Evolutionary conservation across 1,140 invertebrate species (phyloP), one percentile per base, ranked within the genome.

Genomic region (Rhagoletis zephyria): DNA sequence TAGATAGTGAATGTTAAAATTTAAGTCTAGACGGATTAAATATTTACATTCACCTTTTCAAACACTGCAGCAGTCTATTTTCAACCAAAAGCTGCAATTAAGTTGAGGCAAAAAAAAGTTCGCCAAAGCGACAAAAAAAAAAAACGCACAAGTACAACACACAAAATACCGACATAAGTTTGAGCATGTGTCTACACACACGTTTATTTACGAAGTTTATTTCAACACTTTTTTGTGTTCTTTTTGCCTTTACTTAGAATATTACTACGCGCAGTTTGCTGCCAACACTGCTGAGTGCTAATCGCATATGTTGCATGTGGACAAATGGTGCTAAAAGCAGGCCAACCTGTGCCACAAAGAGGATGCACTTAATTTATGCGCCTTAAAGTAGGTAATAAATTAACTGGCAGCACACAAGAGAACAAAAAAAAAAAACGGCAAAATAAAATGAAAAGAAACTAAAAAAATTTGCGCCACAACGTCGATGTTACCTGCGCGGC

Each of bases 321-420:
- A 19, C 45, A 12, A 7, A 9, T 48, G n/a, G n/a, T 56, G 45
- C n/a, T 19, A 81, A 81, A 56, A 81, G 74, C 74, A 56, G 74
- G 45, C 74, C 48, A 56, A 56, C 74, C n/a, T 48, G 7, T 14
- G 48, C 48, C 12, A 67, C 64, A 67, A 56, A 81, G 74, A 59
- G 74, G 74, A 81, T 81, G 48, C 74, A 81, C n/a, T 59, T 59
- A 59, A 81, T 81, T 81, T 81, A 81, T 81, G 74, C 45, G 74
- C 74, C 74, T 81, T 81, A 56, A 81, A 81, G 19, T 81, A 81
- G 16, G 74, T 42, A 59, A 81, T 81, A 81, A 81, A 81, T 81
- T 81, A 81, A 81, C 74, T 81, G 51, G 48, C 1, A 12, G n/a
- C 10, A 81, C 9, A 30, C 30, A 30, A 30, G 30, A 81, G 56